Conservation (phyloP, 2,797 vertebrate genomes). For the Falco columbarius region DNA sequence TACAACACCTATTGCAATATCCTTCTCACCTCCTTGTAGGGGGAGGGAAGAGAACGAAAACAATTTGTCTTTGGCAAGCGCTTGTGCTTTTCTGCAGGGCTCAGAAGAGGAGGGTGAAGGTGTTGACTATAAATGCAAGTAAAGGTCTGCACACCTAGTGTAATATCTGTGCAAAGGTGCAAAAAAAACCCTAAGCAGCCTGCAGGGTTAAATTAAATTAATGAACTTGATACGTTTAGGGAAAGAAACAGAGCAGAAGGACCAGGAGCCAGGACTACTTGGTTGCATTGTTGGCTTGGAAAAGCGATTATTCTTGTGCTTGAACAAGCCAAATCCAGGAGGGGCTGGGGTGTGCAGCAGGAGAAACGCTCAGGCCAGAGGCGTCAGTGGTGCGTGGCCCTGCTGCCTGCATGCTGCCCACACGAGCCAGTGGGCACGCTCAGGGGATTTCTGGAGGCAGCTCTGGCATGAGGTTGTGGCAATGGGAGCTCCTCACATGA, state of each 20-base stretch:
- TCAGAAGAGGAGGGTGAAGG: not conserved
- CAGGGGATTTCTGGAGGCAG: not conserved
- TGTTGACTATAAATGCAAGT: not conserved
- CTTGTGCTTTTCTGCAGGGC: not conserved
- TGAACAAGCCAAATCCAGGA: not conserved
- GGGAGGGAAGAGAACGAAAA: not conserved
- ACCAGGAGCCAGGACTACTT: not conserved
- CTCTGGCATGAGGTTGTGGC: not conserved
- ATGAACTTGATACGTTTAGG: not conserved
- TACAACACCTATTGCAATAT: conserved; percentile 36
- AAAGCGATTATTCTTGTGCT: not conserved
- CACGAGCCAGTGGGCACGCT: not conserved
- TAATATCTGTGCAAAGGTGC: not conserved
- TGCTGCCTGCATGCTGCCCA: rapidly evolving
- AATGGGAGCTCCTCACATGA: not conserved
- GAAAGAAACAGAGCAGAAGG: not conserved
- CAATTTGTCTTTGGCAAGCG: conserved; percentile 35
- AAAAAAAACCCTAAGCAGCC: not conserved
- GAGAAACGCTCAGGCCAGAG: not conserved
- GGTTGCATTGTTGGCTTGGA: not conserved
- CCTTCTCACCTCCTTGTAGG: conserved; percentile 2
- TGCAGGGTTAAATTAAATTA: not conserved
- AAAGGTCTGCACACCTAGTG: not conserved
- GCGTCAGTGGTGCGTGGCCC: rapidly evolving
- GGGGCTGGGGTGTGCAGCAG: not conserved